These are phyloP conservation scores for Machimus rusticus DNA, from an alignment of 2,888 invertebrate genomes.

Conservation along the genomic window DNA sequence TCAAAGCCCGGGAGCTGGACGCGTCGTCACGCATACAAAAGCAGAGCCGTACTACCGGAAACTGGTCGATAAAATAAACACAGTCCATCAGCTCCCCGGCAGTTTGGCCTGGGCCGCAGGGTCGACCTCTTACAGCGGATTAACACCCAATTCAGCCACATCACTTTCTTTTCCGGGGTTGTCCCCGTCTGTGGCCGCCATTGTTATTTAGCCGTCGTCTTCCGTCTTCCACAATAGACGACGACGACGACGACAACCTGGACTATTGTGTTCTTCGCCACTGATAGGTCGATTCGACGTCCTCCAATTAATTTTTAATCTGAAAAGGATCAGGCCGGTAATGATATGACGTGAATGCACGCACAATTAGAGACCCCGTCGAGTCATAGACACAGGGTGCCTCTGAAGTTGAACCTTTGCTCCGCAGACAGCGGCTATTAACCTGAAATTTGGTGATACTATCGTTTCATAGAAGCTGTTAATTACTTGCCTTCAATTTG, in stretches of 20 bases:
- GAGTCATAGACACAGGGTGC: background rate
- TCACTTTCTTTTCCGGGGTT: background rate
- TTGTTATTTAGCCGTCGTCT: background rate
- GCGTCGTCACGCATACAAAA: constrained; percentile 30
- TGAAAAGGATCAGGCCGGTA: constrained; percentile 15
- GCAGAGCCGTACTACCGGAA: background rate
- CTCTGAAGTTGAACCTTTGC: background rate
- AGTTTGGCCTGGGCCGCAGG: background rate
- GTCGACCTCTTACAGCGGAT: background rate
- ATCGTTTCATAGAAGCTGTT: background rate
- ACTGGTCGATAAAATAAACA: constrained; percentile 30
- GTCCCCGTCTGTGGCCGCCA: background rate
- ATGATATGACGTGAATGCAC: constrained; percentile 27
- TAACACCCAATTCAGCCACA: background rate
- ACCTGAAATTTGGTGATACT: background rate
- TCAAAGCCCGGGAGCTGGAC: background rate
- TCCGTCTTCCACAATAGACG: background rate
- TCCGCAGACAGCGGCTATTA: background rate
- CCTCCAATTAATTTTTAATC: constrained; percentile 31
- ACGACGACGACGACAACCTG: background rate
- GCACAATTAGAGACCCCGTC: background rate
- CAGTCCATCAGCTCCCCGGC: background rate
- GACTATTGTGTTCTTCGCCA: background rate
- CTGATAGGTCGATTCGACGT: background rate
- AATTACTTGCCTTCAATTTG: background rate